Evolutionary conservation across 2,113 vertebrate species (phyloP), one percentile per base, ranked within the genome.

Genomic region (Chroicocephalus ridibundus): DNA sequence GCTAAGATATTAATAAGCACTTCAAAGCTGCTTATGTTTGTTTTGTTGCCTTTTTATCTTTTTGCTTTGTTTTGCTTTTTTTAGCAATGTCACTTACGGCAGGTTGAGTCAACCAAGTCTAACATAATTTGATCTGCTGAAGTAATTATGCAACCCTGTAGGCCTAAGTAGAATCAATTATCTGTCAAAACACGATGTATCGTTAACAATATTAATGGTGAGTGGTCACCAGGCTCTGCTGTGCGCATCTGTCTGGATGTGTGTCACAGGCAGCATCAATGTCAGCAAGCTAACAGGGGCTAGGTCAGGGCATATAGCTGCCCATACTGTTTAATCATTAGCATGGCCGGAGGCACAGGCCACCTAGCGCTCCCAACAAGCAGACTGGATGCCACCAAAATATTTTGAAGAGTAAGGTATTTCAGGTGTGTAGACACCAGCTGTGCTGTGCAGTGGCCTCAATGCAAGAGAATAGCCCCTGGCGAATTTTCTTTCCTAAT

Each of bases 1-100:
- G 20, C 49, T 79, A 69, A 55, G 70, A 72, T 87, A 78, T 85
- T 85, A 93, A 84, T 87, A 91, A 84, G 31, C 21, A 52, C 44
- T 93, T 96, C 69, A 76, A 55, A 94, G 66, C 58, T 29, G 7
- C 62, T 71, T 66, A 16, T 90, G 14, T 60, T 94, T 87, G 15
- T 40, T 89, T 52, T 69, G 44, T 51, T 80, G 9, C 26, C 20
- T 79, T 71, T 62, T 71, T 54, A 58, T 62, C 25, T 57, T 86
- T 81, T 60, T 40, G 4, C 5, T 77, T 72, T 46, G 15, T 21
- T 88, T 77, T 47, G 8, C 7, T 44, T 92, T 84, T 72, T 94
- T 86, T 24, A 61, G 11, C 60, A 49, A 32, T 70, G 80, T 82
- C 74, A 65, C 25, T 79, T 38, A 42, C 20, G 38, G 49, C 55